phyloP scores from a whole-genome alignment of 2,888 invertebrate species.

The Agrotis ipsilon region DNA sequence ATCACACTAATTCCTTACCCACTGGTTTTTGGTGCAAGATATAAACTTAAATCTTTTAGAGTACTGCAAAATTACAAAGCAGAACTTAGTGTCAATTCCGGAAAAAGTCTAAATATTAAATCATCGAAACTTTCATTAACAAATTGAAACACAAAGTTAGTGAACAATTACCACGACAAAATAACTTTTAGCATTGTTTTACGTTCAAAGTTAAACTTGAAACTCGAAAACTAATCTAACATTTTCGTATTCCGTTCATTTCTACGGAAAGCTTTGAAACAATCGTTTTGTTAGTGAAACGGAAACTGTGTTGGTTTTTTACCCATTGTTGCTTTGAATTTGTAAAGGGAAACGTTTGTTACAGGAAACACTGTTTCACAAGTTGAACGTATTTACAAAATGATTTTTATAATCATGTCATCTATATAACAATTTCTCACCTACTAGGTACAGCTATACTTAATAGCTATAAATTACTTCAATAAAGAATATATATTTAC shows the following conservation, averaged over 20 bases:
- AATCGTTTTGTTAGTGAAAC: slow-evolving; percentile 20
- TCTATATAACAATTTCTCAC: no score
- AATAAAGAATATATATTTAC: background rate
- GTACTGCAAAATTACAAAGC: background rate
- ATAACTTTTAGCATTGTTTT: slow-evolving; percentile 28
- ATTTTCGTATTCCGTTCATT: slow-evolving; percentile 32
- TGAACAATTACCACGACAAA: slow-evolving; percentile 21
- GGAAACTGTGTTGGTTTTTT: slow-evolving; percentile 10
- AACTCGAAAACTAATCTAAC: slow-evolving; percentile 44
- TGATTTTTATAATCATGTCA: background rate
- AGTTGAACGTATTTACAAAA: background rate
- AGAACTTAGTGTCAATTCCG: background rate
- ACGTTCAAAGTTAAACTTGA: slow-evolving; percentile 35
- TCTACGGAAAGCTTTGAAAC: slow-evolving; percentile 28
- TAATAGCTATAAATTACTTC: background rate
- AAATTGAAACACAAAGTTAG: slow-evolving; percentile 14
- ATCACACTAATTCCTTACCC: slow-evolving; percentile 54
- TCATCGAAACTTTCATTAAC: slow-evolving; percentile 12
- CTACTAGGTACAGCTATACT: background rate
- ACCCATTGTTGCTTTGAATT: slow-evolving; percentile 7
- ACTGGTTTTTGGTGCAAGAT: slow-evolving; percentile 29
- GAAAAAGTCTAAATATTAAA: background rate
- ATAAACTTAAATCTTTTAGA: slow-evolving; percentile 21
- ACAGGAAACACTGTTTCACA: background rate
- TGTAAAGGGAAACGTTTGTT: background rate